Conservation (phyloP, 2,888 invertebrate genomes). For the Petrolisthes manimaculis region DNA sequence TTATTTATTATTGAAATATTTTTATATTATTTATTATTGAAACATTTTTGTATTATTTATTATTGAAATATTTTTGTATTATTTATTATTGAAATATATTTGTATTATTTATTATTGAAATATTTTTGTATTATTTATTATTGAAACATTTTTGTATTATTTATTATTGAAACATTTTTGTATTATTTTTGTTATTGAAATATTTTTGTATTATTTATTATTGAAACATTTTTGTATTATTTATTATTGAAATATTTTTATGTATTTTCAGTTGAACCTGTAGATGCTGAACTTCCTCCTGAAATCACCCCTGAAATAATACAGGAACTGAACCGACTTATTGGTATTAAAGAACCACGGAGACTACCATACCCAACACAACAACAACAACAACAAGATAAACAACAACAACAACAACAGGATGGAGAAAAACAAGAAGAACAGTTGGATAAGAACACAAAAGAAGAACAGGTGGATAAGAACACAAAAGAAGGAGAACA, state of each 20-base stretch:
- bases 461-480: background rate
- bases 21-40: too few relatives aligned
- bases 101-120: background rate
- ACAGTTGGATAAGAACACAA: background rate
- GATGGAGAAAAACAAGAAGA: constrained; percentile 2
- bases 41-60: background rate
- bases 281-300: constrained; percentile 28
- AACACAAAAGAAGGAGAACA: background rate
- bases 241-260: too few relatives aligned
- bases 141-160: too few relatives aligned
- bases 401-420: background rate
- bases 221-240: background rate
- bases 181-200: background rate
- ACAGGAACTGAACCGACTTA: constrained; percentile 24
- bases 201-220: background rate
- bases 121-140: background rate
- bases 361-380: background rate
- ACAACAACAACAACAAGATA: background rate
- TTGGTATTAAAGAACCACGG: constrained; percentile 31
- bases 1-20: background rate
- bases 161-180: too few relatives aligned
- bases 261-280: background rate
- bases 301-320: constrained; percentile 38
- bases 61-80: background rate
- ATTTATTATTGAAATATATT: background rate